These are phyloP conservation scores for Pemphigus obesinymphae DNA, from an alignment of 1,140 invertebrate genomes.

Conservation along the genomic window DNA sequence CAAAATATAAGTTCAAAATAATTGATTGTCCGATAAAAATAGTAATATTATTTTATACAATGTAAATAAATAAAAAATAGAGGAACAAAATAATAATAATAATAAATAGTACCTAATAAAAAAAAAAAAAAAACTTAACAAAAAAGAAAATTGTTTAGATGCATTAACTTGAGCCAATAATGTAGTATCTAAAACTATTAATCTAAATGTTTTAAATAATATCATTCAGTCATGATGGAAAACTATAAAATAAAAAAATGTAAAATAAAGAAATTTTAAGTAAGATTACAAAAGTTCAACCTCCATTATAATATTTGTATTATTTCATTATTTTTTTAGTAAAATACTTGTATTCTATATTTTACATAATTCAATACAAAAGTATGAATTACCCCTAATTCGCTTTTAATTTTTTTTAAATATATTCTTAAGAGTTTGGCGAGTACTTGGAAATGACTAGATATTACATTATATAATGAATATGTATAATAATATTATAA, in stretches of 20 bases:
- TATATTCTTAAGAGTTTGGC: not conserved
- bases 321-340: not conserved
- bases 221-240: not conserved
- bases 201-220: not conserved
- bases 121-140: not conserved
- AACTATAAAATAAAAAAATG: not conserved
- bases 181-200: not conserved
- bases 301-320: not conserved
- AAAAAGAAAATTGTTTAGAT: not conserved
- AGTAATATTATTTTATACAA: conserved; percentile 4
- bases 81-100: not conserved
- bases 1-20: not conserved
- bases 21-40: conserved; percentile 32
- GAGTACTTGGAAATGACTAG: not conserved
- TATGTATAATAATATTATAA: too few species aligned
- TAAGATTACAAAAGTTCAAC: not conserved
- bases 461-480: not conserved
- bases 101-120: too few species aligned
- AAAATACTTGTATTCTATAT: not conserved
- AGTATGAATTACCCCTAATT: not conserved
- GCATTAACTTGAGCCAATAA: conserved; percentile 17
- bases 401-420: not conserved
- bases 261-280: not conserved
- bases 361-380: not conserved
- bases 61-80: not conserved